phyloP scores from a whole-genome alignment of 2,888 invertebrate genomes.

The Leptopterna dolabrata region DNA sequence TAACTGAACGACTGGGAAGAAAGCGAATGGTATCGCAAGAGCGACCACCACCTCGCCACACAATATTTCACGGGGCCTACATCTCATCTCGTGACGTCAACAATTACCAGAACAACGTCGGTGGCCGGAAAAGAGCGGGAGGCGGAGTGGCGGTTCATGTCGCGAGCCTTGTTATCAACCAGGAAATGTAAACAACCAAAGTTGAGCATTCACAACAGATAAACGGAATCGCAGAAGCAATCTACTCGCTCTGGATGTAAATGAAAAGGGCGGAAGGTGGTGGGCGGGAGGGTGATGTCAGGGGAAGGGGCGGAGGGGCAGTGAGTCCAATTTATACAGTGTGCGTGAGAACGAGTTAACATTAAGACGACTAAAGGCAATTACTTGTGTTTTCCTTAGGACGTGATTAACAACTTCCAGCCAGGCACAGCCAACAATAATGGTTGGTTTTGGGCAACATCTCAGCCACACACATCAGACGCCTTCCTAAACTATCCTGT shows the following conservation, averaged over 20 bases:
- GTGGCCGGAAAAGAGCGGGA: neutral
- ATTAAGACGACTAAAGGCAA: slow-evolving; percentile 43
- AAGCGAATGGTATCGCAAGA: neutral
- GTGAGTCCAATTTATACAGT: slow-evolving; percentile 17
- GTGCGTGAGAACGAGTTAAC: slow-evolving; percentile 42
- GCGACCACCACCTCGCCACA: neutral
- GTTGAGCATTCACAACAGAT: neutral
- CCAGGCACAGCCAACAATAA: slow-evolving; percentile 28
- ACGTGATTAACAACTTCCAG: slow-evolving; percentile 40
- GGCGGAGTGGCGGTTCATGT: neutral
- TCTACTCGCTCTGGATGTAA: neutral
- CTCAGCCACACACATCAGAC: neutral
- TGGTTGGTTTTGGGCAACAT: neutral
- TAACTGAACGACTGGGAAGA: too few relatives aligned
- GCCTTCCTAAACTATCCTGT: too few relatives aligned
- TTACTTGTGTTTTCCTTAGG: slow-evolving; percentile 37
- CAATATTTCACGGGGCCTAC: neutral
- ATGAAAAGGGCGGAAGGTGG: neutral
- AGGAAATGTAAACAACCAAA: neutral
- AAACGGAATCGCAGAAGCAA: neutral
- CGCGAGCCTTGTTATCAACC: neutral
- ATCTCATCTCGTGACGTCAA: slow-evolving; percentile 3
- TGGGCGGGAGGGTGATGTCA: too few relatives aligned
- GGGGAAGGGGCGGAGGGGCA: neutral
- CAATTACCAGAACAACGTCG: neutral